Conservation (phyloP, 2,797 vertebrate genomes). For the Megaceryle alcyon region DNA sequence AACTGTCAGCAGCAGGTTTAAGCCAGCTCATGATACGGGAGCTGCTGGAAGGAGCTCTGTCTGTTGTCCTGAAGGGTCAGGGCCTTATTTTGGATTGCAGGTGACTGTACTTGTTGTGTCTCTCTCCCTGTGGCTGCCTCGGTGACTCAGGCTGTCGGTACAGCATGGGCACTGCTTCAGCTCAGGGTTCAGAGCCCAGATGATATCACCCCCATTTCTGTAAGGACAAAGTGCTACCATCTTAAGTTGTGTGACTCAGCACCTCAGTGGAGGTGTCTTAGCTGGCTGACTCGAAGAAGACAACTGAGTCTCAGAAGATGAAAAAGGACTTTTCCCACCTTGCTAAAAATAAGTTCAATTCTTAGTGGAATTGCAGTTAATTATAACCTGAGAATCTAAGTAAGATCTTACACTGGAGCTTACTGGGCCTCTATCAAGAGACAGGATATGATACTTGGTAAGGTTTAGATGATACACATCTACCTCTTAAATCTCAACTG, state of each 20-base stretch:
- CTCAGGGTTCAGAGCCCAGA: not conserved
- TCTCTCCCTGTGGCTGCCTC: not conserved
- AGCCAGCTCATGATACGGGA: not conserved
- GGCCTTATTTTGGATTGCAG: not conserved
- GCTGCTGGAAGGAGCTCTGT: not conserved
- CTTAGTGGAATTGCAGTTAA: not conserved
- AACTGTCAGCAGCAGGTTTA: not conserved
- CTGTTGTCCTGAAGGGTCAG: not conserved
- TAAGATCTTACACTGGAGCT: not conserved
- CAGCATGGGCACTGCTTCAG: fast-evolving
- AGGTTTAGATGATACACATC: not conserved
- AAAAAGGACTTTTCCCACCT: not conserved
- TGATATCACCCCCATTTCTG: not conserved
- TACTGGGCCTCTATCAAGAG: not conserved
- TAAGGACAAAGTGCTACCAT: not conserved
- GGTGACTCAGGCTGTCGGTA: not conserved
- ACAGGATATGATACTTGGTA: not conserved
- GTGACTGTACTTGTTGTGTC: not conserved
- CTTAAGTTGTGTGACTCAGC: not conserved
- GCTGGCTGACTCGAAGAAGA: not conserved
- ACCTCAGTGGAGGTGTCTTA: not conserved
- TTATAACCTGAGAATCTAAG: not conserved
- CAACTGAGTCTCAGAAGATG: not conserved
- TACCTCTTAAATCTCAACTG: not conserved
- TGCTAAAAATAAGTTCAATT: not conserved